These are phyloP conservation scores for Tychaedon coryphoeus DNA, from an alignment of 2,113 vertebrate genomes.

Conservation along the genomic window DNA sequence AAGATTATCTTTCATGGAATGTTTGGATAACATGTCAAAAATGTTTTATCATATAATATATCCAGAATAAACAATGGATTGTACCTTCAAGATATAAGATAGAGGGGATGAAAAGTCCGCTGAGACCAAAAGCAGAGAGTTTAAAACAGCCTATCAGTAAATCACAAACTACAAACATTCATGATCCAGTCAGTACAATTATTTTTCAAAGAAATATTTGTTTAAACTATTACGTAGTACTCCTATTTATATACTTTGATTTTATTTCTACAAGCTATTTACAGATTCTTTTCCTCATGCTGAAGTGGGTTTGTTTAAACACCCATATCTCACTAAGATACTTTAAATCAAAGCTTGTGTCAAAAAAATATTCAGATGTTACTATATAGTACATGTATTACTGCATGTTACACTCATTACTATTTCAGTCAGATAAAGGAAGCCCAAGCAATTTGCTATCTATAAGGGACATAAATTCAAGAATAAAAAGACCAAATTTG, in stretches of 20 bases:
- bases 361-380: neutral
- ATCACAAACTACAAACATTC: neutral
- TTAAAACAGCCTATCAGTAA: neutral
- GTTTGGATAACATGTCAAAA: constrained; percentile 8
- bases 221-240: neutral
- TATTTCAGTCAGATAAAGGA: neutral
- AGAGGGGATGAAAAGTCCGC: neutral
- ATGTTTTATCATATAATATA: neutral
- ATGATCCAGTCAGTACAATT: neutral
- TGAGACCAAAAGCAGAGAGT: neutral
- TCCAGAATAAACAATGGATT: neutral
- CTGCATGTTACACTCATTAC: neutral
- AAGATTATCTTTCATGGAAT: neutral
- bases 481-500: neutral
- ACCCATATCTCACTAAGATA: neutral
- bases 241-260: neutral
- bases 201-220: neutral
- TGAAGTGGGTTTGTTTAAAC: neutral
- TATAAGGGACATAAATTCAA: neutral
- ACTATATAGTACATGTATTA: neutral
- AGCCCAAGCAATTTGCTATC: neutral
- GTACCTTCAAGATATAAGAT: neutral
- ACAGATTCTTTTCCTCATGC: neutral
- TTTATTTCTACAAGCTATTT: neutral
- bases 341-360: neutral